Percentiles rank a stretch among this genome's conserved stretches.
Conservation (phyloP, 2,797 vertebrate species). For the Gymnodraco acuticeps region DNA sequence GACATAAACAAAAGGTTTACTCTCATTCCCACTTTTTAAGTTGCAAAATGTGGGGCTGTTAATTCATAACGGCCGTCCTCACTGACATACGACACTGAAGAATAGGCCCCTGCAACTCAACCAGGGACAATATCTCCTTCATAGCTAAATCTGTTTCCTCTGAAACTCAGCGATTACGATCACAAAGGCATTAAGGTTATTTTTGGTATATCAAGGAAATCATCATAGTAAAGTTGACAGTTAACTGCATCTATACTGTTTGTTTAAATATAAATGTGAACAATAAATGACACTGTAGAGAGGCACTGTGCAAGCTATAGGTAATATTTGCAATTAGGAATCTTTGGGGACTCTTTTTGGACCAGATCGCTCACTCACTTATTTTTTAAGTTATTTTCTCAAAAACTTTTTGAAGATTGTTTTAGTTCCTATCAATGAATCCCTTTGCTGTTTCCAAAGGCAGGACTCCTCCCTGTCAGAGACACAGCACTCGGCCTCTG, state of each 20-base stretch:
- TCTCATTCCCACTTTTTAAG: constrained; percentile 84
- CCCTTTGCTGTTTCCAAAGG: constrained; percentile 52
- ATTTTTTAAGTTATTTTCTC: constrained; percentile 23
- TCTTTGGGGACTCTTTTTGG: constrained; percentile 8
- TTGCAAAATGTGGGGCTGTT: constrained; percentile 81
- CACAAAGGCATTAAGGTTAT: constrained; percentile 24
- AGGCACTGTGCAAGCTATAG: neutral
- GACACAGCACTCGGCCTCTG: constrained; percentile 73
- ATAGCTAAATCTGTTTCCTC: constrained; percentile 29
- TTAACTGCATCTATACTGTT: constrained; percentile 21
- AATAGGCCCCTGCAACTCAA: constrained; percentile 65
- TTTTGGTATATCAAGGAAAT: constrained; percentile 23
- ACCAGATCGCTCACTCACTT: constrained; percentile 24
- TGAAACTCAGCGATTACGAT: constrained; percentile 41
- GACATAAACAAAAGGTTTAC: constrained; percentile 87
- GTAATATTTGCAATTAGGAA: neutral
- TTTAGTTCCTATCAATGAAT: constrained; percentile 57
- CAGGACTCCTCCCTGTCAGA: constrained; percentile 66
- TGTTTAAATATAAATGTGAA: constrained; percentile 22
- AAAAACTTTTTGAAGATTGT: constrained; percentile 45
- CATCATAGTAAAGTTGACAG: constrained; percentile 21
- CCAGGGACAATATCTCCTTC: constrained; percentile 30
- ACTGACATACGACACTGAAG: constrained; percentile 73
- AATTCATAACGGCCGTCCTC: constrained; percentile 80
- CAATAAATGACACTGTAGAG: constrained; percentile 5